Evolutionary conservation across 2,113 vertebrate genomes (phyloP).

Genomic region (Gavia stellata): DNA sequence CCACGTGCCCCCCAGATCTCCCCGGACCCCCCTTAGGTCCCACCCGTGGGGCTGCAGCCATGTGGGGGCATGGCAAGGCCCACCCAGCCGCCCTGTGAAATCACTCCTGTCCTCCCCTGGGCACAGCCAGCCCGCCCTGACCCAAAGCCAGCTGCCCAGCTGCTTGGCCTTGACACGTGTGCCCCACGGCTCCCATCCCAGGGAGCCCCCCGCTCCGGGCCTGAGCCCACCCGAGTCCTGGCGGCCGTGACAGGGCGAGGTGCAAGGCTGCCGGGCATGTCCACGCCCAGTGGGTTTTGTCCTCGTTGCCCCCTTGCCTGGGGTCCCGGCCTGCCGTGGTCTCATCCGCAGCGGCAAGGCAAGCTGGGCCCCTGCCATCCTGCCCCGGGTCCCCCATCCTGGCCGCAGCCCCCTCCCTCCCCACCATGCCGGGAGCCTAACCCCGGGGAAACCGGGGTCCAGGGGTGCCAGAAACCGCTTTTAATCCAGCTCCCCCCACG

Average conservation of each 20-base stretch:
- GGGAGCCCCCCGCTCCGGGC: not conserved
- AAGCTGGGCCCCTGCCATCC: not conserved
- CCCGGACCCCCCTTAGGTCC: not conserved
- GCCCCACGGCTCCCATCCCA: not conserved
- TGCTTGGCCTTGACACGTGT: not conserved
- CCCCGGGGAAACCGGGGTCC: not conserved
- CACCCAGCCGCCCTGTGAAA: not conserved
- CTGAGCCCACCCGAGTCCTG: not conserved
- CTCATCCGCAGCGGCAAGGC: not conserved
- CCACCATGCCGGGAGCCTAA: rapidly evolving
- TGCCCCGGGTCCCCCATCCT: rapidly evolving
- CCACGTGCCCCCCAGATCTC: not conserved
- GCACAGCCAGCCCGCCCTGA: not conserved
- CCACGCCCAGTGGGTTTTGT: not conserved
- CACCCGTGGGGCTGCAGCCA: not conserved
- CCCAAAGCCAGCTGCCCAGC: not conserved
- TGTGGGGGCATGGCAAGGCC: not conserved
- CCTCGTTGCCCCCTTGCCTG: rapidly evolving
- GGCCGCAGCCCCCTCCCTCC: not conserved
- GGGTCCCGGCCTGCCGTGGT: not conserved
- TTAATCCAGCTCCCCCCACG: not conserved
- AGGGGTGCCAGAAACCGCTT: not conserved
- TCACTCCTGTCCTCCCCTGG: not conserved
- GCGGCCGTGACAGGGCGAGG: not conserved
- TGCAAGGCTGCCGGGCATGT: rapidly evolving